phyloP scores from a whole-genome alignment of 2,888 invertebrate species.

The Protonemura montana region DNA sequence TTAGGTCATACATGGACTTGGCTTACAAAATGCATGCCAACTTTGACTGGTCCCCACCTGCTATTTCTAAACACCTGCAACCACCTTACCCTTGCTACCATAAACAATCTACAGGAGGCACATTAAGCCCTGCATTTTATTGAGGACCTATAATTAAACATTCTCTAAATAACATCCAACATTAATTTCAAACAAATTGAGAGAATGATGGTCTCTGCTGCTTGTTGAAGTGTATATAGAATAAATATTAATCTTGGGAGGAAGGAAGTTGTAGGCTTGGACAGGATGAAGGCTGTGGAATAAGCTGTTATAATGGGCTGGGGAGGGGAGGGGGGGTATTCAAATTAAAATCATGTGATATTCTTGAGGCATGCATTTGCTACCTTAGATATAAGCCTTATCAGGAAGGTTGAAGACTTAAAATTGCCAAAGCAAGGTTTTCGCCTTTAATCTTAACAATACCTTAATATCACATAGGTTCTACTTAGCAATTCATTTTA shows the following conservation, averaged over 20 bases:
- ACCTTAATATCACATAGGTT: no score
- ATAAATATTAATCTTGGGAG: not conserved
- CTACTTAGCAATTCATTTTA: no score
- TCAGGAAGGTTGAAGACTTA: no score
- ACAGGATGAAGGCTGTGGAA: not conserved
- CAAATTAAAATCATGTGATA: not conserved
- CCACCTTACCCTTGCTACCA: not conserved
- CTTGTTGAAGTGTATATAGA: not conserved
- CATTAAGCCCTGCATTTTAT: not conserved
- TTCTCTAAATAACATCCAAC: no score
- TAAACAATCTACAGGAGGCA: not conserved
- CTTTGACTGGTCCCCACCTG: not conserved
- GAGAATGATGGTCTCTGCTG: not conserved
- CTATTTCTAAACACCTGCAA: not conserved
- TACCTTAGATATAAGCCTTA: not conserved
- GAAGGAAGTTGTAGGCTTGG: conserved; percentile 2
- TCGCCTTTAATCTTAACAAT: no score
- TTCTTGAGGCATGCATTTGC: not conserved
- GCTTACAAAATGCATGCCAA: no score
- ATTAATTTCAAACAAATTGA: not conserved
- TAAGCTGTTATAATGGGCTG: not conserved
- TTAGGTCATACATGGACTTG: no score
- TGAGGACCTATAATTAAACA: no score
- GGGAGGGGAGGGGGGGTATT: not conserved
- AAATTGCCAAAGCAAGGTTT: no score